Base-by-base conservation (phyloP, 2,888 invertebrate species). In the Parthenolecanium corni region DNA sequence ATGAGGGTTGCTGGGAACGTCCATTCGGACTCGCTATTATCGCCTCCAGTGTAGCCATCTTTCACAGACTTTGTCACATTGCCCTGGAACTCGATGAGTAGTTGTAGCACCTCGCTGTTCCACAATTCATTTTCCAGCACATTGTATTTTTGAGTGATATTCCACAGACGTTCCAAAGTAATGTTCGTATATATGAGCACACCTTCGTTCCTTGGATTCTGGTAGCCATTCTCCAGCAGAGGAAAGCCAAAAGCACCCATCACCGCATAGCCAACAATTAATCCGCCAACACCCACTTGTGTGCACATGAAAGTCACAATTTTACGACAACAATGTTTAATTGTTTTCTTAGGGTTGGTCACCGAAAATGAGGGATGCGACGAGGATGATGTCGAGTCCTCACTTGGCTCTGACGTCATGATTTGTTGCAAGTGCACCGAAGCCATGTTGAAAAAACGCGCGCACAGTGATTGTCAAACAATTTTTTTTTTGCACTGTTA, bases 281-380 rank as follows among this genome's bases (percentile, higher is more conserved):
- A 76, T 9, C 87, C 90, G 63, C 90, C 91, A 38, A 91, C 90
- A 68, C 91, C 91, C 70, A 87, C 85, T 79, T 90, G 90, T 6
- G 91, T 91, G 76, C 89, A 91, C 90, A 91, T 91, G 71, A 91
- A 91, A 6, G 89, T 89, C 64, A 89, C 82, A 69, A 89, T 79
- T 74, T 89, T 89, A 47, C 91, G 79, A 70, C 86, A 86, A 72
- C 89, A 91, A 71, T 89, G 86, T 74, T 88, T 89, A 64, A 90
- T 80, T 71, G 84, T 85, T 71, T 86, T 86, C 36, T 82, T 76
- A 0, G 85, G 82, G 69, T 85, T 84, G 70, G 80, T 67, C 47
- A 84, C 84, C 24, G 82, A 83, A 42, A 77, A 76, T 57, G 75
- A 76, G n/a, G 49, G 25, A 12, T 47, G 31, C 52, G 84, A 84